phyloP scores from a whole-genome alignment of 2,888 invertebrate genomes.

The Blastobasis adustella region DNA sequence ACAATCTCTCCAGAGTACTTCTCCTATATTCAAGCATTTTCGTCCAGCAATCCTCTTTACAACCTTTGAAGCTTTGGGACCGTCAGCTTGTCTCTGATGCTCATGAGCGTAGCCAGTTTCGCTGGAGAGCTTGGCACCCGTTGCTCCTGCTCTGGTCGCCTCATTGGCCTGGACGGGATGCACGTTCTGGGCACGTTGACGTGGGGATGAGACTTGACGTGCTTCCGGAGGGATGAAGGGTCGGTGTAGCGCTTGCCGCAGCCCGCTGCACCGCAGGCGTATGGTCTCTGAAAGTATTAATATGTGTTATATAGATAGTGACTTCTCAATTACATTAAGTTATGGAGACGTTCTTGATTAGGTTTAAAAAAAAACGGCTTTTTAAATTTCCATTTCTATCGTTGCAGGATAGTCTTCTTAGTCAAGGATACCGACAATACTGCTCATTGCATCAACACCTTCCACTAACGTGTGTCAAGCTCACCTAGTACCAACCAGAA shows the following conservation, averaged over 20 bases:
- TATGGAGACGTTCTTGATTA: too few relatives aligned
- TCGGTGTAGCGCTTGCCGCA: constrained; percentile 95
- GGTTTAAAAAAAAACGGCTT: too few relatives aligned
- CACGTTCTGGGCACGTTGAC: constrained; percentile 54
- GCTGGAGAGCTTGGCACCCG: constrained; percentile 62
- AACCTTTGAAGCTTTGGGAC: constrained; percentile 53
- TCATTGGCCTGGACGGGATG: constrained; percentile 44
- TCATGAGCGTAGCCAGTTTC: constrained; percentile 53
- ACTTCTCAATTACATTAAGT: too few relatives aligned
- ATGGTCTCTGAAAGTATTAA: constrained; percentile 86
- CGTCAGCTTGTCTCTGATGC: constrained; percentile 60
- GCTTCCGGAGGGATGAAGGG: constrained; percentile 93
- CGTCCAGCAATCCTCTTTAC: constrained; percentile 14
- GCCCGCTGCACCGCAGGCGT: constrained; percentile 90
- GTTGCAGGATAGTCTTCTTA: too few relatives aligned
- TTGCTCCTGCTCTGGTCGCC: constrained; percentile 46
- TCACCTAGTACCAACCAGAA: too few relatives aligned
- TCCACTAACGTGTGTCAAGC: too few relatives aligned
- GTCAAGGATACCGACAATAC: too few relatives aligned
- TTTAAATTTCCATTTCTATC: too few relatives aligned
- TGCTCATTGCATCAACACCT: too few relatives aligned
- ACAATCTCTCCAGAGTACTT: too few relatives aligned
- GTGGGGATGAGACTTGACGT: constrained; percentile 88
- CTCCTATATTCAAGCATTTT: too few relatives aligned
- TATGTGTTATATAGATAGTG: too few relatives aligned